A percentile compares a stretch with the other conserved stretches of the same genome.
Conservation (phyloP, 1,140 invertebrate genomes). For the Musca domestica region DNA sequence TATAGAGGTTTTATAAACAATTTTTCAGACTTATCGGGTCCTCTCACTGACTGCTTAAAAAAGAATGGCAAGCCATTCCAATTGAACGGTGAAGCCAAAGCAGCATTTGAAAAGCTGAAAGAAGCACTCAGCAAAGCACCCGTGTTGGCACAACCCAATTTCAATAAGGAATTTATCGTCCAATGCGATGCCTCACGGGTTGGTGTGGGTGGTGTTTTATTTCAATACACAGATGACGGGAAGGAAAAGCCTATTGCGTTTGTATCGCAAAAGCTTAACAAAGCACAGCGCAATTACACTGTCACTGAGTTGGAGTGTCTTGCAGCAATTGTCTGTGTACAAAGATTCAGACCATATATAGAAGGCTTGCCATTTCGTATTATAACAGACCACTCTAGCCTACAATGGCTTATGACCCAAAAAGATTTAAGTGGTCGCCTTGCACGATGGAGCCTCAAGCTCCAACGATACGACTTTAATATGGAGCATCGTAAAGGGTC, state of each 20-base stretch:
- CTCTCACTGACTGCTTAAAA: conserved; percentile 23
- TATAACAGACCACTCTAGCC: conserved; percentile 15
- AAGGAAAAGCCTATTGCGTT: too few relatives aligned
- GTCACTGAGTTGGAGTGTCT: conserved; percentile 24
- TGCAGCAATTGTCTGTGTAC: conserved; percentile 3
- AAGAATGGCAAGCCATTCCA: neutral
- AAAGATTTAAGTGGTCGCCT: conserved; percentile 32
- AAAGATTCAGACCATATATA: conserved; percentile 24
- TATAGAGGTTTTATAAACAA: conserved; percentile 38
- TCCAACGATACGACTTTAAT: conserved; percentile 10
- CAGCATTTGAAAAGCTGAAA: conserved; percentile 41
- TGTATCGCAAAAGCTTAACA: too few relatives aligned
- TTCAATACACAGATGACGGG: too few relatives aligned
- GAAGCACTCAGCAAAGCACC: conserved; percentile 38
- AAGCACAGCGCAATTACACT: conserved; percentile 24
- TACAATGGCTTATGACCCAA: conserved; percentile 29
- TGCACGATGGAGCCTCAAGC: neutral
- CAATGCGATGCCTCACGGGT: too few relatives aligned
- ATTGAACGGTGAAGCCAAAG: conserved; percentile 37
- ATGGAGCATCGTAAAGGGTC: conserved; percentile 17
- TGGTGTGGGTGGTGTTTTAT: too few relatives aligned
- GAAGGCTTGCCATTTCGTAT: conserved; percentile 12
- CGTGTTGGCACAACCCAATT: too few relatives aligned
- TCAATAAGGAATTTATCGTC: too few relatives aligned
- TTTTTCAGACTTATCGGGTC: conserved; percentile 34